Evolutionary conservation across 2,797 vertebrate species (phyloP).

Genomic region (Takifugu rubripes): DNA sequence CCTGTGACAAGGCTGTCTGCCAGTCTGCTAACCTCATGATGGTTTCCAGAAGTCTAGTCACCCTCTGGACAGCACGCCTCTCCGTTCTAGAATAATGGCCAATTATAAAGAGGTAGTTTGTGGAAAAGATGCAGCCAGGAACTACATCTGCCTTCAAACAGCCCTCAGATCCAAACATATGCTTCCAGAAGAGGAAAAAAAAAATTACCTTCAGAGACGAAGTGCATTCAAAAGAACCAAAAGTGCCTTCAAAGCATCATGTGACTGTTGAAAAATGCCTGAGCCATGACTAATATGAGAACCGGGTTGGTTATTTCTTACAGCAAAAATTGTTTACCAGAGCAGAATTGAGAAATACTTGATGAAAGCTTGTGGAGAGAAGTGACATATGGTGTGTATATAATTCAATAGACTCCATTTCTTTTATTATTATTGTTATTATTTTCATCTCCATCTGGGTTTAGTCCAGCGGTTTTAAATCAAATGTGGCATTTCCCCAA

Average conservation of each 20-base stretch:
- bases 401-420: slow-evolving; percentile 8
- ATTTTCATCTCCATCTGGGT: slow-evolving; percentile 30
- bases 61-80: slow-evolving; percentile 72
- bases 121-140: slow-evolving; percentile 73
- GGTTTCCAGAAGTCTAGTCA: slow-evolving; percentile 76
- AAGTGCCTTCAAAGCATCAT: slow-evolving; percentile 41
- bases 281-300: slow-evolving; percentile 42
- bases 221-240: slow-evolving; percentile 41
- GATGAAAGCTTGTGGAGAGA: slow-evolving; percentile 36
- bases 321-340: slow-evolving; percentile 34
- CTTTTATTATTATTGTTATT: no score
- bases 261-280: slow-evolving; percentile 41
- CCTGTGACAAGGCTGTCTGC: slow-evolving; percentile 67
- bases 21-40: slow-evolving; percentile 72
- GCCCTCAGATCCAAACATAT: slow-evolving; percentile 64
- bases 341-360: slow-evolving; percentile 23
- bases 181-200: slow-evolving; percentile 54
- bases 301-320: slow-evolving; percentile 25
- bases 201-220: slow-evolving; percentile 60
- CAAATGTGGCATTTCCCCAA: slow-evolving; percentile 32
- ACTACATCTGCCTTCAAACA: slow-evolving; percentile 72
- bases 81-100: slow-evolving; percentile 72
- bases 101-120: slow-evolving; percentile 76
- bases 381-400: slow-evolving; percentile 24
- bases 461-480: slow-evolving; percentile 30